Evolutionary conservation across 2,797 vertebrate species (phyloP).

Genomic region (Gastrophryne carolinensis): DNA sequence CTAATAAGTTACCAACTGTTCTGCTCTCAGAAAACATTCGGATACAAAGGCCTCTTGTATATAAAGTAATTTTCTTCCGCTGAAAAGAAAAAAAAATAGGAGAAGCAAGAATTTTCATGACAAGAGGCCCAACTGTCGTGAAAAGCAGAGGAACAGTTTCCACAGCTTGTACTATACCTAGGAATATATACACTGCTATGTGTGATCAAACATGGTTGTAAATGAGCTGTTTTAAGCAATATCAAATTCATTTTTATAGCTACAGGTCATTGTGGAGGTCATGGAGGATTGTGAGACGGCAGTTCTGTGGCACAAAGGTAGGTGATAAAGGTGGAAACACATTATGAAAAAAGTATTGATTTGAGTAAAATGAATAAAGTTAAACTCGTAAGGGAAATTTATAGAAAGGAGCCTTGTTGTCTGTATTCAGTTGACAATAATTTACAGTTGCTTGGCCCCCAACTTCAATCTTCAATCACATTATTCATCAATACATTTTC

Average conservation of each 20-base stretch:
- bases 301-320: neutral
- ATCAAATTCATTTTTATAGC: slow-evolving; percentile 16
- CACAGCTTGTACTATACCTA: neutral
- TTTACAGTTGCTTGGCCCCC: neutral
- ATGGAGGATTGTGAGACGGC: neutral
- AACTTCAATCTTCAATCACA: slow-evolving; percentile 26
- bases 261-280: slow-evolving; percentile 4
- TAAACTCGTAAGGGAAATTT: neutral
- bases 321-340: neutral
- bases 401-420: slow-evolving; percentile 21
- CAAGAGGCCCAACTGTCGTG: slow-evolving; percentile 39
- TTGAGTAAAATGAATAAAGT: neutral
- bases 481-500: slow-evolving; percentile 25
- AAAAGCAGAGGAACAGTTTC: slow-evolving; percentile 35
- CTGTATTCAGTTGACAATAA: neutral
- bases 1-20: slow-evolving; percentile 33
- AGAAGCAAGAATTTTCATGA: slow-evolving; percentile 22
- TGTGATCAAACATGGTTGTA: slow-evolving; percentile 26
- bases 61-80: slow-evolving; percentile 36
- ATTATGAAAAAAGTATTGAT: neutral
- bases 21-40: slow-evolving; percentile 16
- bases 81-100: slow-evolving; percentile 38
- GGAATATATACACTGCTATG: neutral
- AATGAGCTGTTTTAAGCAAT: slow-evolving; percentile 29
- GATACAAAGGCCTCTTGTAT: slow-evolving; percentile 40